Conservation (phyloP, 2,113 vertebrate genomes). For the Cinclus mexicanus region DNA sequence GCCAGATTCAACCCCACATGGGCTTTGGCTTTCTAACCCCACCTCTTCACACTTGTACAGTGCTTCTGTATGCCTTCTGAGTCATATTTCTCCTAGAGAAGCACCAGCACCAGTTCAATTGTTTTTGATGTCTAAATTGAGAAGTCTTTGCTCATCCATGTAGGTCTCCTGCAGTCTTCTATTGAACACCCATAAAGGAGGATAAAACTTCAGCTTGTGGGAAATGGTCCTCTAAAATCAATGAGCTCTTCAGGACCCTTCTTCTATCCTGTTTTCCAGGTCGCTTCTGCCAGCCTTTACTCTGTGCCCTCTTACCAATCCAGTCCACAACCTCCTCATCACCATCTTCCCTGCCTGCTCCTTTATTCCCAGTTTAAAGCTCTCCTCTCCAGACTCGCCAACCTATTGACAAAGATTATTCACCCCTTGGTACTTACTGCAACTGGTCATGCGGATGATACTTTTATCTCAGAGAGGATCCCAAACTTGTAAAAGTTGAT, state of each 20-base stretch:
- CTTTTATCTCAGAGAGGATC: background rate
- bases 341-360: background rate
- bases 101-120: background rate
- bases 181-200: background rate
- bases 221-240: background rate
- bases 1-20: background rate
- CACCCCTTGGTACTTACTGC: background rate
- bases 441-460: background rate
- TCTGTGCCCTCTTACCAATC: background rate
- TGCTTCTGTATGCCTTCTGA: background rate
- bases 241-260: background rate
- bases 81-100: background rate
- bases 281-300: background rate
- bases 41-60: background rate
- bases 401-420: background rate
- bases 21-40: background rate
- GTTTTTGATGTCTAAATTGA: background rate
- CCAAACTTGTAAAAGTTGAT: background rate
- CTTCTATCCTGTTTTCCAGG: background rate
- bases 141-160: background rate
- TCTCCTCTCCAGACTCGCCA: background rate
- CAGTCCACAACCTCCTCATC: background rate
- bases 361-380: background rate
- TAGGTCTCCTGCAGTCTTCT: background rate
- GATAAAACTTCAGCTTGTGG: background rate